Percentiles rank a stretch among this genome's conserved stretches.
These are phyloP conservation scores for Silvanus unidentatus DNA, from an alignment of 2,888 invertebrate genomes.

Conservation along the genomic window DNA sequence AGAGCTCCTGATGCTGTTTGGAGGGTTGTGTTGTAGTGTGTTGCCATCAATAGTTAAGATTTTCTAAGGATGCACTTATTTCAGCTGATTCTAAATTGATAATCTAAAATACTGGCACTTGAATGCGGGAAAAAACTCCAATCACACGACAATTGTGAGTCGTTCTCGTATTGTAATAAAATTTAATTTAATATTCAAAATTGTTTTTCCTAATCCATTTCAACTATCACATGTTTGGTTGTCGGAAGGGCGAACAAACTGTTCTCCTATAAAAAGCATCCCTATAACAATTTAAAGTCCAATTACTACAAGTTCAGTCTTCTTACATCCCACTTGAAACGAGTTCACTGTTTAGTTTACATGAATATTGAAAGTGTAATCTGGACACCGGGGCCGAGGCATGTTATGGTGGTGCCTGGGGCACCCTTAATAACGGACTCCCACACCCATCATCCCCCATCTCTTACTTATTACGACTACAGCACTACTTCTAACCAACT, in stretches of 20 bases:
- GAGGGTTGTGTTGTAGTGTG: constrained; percentile 14
- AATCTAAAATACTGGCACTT: constrained; percentile 2
- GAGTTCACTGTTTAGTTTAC: constrained; percentile 31
- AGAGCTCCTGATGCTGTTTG: neutral
- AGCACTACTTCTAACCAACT: constrained; percentile 29
- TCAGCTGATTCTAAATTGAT: constrained; percentile 10
- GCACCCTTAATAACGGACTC: constrained; percentile 22
- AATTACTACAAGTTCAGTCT: constrained; percentile 27
- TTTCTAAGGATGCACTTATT: constrained; percentile 7
- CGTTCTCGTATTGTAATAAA: too few species aligned
- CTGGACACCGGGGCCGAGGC: constrained; percentile 24
- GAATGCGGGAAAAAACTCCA: too few species aligned
- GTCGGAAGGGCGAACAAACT: too few species aligned
- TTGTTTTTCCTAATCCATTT: too few species aligned
- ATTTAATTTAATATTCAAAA: too few species aligned
- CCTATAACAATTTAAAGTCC: constrained; percentile 28
- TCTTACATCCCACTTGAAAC: constrained; percentile 17
- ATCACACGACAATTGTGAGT: too few species aligned
- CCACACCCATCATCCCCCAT: constrained; percentile 20
- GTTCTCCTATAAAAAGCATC: too few species aligned
- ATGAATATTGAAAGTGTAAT: constrained; percentile 36
- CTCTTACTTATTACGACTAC: constrained; percentile 14
- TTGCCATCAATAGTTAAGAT: constrained; percentile 23
- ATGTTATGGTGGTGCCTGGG: constrained; percentile 19
- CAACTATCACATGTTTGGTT: too few species aligned